Conservation (phyloP, 2,113 vertebrate species). For the Anolis sagrei region DNA sequence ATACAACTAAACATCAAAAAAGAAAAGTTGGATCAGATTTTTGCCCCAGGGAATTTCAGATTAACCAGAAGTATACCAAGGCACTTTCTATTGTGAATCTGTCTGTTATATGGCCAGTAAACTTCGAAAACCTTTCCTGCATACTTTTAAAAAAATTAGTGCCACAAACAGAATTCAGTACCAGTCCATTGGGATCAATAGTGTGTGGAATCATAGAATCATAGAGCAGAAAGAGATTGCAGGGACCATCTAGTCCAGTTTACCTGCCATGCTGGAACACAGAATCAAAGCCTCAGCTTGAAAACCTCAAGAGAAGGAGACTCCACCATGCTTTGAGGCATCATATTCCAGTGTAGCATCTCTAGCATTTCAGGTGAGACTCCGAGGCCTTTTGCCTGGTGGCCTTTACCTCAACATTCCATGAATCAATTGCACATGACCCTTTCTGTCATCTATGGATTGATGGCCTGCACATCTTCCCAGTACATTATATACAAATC, state of each 20-base stretch:
- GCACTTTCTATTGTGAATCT: neutral
- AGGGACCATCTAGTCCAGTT: too few relatives aligned
- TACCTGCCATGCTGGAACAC: too few relatives aligned
- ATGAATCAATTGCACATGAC: neutral
- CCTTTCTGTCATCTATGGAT: neutral
- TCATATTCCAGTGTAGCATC: neutral
- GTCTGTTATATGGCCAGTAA: neutral
- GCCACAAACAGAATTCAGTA: too few relatives aligned
- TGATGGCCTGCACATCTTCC: neutral
- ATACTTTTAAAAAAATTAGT: neutral
- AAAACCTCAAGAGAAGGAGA: too few relatives aligned
- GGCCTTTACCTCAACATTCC: neutral
- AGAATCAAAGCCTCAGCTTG: too few relatives aligned
- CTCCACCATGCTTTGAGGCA: too few relatives aligned
- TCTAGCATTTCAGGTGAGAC: neutral
- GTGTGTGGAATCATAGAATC: too few relatives aligned
- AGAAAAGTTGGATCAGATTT: neutral
- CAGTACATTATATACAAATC: neutral
- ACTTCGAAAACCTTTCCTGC: neutral
- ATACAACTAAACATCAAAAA: neutral
- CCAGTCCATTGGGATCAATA: too few relatives aligned
- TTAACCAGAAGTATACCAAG: neutral
- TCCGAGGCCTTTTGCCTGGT: neutral
- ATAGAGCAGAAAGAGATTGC: too few relatives aligned
- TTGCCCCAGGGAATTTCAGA: accelerated